These are phyloP conservation scores for Neopelma chrysocephalum DNA, from an alignment of 2,797 vertebrate species.

Conservation along the genomic window DNA sequence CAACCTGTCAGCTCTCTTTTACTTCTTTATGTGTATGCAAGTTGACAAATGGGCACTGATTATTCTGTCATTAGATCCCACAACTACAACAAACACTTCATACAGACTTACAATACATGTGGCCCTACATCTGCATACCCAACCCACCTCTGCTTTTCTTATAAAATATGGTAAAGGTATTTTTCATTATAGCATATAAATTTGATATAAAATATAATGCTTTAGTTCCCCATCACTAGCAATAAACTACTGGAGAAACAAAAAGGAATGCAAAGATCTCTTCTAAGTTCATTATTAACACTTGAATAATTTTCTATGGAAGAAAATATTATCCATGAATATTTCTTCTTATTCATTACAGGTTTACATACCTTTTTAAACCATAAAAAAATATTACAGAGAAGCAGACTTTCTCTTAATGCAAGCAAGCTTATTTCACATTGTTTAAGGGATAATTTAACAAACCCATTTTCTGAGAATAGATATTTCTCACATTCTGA, in stretches of 20 bases:
- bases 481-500: not conserved
- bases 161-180: not conserved
- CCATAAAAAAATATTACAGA: not conserved
- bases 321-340: not conserved
- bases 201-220: not conserved
- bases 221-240: not conserved
- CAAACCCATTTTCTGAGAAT: not conserved
- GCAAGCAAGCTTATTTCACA: not conserved
- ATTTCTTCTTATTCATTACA: not conserved
- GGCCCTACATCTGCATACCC: not conserved
- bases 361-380: not conserved
- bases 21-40: slow-evolving; percentile 22
- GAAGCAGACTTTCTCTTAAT: not conserved
- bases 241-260: not conserved
- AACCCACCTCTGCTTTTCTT: not conserved
- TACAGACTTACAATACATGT: not conserved
- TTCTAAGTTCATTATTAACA: not conserved
- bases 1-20: not conserved
- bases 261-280: not conserved
- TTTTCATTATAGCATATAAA: not conserved
- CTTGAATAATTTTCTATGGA: not conserved
- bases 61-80: slow-evolving; percentile 33
- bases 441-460: not conserved
- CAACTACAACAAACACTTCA: not conserved
- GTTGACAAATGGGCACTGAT: slow-evolving; percentile 19